Evolutionary conservation across 1,140 invertebrate species (phyloP), one percentile per base, ranked within the genome.

Genomic region (Luehdorfia chinensis): DNA sequence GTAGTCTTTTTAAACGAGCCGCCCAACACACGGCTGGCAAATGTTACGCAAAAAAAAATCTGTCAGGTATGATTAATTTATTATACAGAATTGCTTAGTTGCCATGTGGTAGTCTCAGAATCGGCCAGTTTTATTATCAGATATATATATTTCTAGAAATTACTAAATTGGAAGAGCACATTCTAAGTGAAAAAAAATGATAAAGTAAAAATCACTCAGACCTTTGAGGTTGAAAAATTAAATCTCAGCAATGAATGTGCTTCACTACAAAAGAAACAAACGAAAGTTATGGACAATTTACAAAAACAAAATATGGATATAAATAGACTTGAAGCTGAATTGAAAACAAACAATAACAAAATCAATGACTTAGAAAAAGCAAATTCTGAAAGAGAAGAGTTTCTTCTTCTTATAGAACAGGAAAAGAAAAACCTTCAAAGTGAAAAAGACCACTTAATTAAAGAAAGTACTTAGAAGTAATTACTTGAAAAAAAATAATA

Each of bases 251-350:
- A 14, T 19, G 32, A 34, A 6, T 34, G 16, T n/a, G 9, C 7
- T 7, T 7, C n/a, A 16, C 15, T 34, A n/a, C 8, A 34, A 16
- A 15, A 19, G 7, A 34, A 34, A 34, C 9, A 18, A 16, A 16
- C 13, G 4, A 2, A 15, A n/a, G 14, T n/a, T 6, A 4, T 34
- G 9, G 1, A 39, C 32, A 33, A 59, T 41, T 37, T 59, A 21
- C 28, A 23, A 12, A 30, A 52, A 34, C 50, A 60, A 12, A 60
- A 58, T 18, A 19, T 49, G 13, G 28, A 61, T 36, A 46, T 59
- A 39, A 23, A 15, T 7, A 31, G 13, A 12, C 47, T 60, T 23
- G 45, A 47, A 46, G 27, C 8, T 12, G 48, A 60, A 46, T 12
- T 63, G 8, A 36, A 54, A 2, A 27, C 8, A n/a, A 27, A 27